Evolutionary conservation across 2,888 invertebrate genomes (phyloP), one percentile per base, ranked within the genome.

Genomic region (Camptogramma bilineatum): DNA sequence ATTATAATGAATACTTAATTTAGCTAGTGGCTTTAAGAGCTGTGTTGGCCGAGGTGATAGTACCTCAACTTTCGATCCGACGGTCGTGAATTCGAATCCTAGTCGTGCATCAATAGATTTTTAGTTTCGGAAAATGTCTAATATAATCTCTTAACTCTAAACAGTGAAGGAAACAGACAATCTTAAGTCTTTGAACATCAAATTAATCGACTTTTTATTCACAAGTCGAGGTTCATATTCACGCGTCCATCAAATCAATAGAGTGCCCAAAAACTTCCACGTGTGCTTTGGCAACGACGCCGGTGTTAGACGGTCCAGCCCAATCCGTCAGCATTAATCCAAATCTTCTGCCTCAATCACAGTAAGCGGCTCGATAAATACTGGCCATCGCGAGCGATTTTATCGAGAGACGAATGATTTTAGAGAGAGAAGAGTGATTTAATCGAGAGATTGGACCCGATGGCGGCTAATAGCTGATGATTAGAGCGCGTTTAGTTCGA

Each of bases 301-400:
- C 24, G 19, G 52, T 52, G 65, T 65, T 66, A 64, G 53, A 76
- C 74, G 69, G 68, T 74, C 75, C 68, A 59, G 75, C 76, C 75
- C 56, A 74, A 87, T 87, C 78, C 81, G 84, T 87, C 88, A 87
- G 83, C 78, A 76, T 82, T 84, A 85, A 84, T 81, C 74, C 83
- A 76, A 79, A 80, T 83, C 85, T 84, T 87, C 82, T 72, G 81
- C 80, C 86, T 84, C 86, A 76, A 85, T 88, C 87, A 83, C 74
- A 64, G 78, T 86, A 85, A 89, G 86, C 85, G 86, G 70, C 53
- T 64, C 84, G 76, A 88, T 88, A 86, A 88, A 89, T 86, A 87
- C 79, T 53, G 73, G 74, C 67, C 56, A 78, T 79, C 78, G 76
- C 79, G 79, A 76, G 74, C 76, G 78, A 79, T 81, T 84, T 86